Percentiles rank a stretch among this genome's conserved stretches.
Evolutionary conservation across 2,797 vertebrate genomes (phyloP).

Genomic region (Lates japonicus): DNA sequence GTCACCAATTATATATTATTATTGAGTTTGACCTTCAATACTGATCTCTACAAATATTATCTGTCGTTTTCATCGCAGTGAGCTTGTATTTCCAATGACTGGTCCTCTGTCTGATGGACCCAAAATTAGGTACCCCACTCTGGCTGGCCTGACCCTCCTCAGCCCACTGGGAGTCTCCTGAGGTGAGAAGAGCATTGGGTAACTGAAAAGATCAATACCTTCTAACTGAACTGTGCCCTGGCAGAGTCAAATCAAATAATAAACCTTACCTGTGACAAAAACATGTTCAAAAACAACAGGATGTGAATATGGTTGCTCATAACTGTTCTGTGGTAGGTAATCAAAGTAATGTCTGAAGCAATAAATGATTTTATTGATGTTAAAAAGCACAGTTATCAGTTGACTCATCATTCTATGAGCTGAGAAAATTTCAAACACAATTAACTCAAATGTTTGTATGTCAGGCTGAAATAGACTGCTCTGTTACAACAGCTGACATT

Average conservation of each 20-base stretch:
- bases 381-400: neutral
- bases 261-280: neutral
- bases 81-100: neutral
- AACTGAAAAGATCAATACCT: neutral
- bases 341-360: neutral
- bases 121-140: neutral
- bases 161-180: neutral
- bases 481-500: slow-evolving; percentile 46
- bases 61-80: neutral
- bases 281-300: neutral
- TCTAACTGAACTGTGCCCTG: neutral
- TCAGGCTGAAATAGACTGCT: slow-evolving; percentile 10
- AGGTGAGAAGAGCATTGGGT: neutral
- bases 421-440: slow-evolving; percentile 50
- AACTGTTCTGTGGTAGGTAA: slow-evolving; percentile 1
- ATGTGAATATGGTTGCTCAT: neutral
- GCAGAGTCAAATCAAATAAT: neutral
- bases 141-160: neutral
- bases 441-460: slow-evolving; percentile 39
- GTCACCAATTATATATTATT: slow-evolving; percentile 4
- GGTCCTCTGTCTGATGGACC: too few relatives aligned
- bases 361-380: neutral
- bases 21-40: slow-evolving; percentile 4
- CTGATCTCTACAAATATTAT: neutral
- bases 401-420: slow-evolving; percentile 1